Conservation (phyloP, 2,888 invertebrate species). For the Peribatodes rhomboidaria region DNA sequence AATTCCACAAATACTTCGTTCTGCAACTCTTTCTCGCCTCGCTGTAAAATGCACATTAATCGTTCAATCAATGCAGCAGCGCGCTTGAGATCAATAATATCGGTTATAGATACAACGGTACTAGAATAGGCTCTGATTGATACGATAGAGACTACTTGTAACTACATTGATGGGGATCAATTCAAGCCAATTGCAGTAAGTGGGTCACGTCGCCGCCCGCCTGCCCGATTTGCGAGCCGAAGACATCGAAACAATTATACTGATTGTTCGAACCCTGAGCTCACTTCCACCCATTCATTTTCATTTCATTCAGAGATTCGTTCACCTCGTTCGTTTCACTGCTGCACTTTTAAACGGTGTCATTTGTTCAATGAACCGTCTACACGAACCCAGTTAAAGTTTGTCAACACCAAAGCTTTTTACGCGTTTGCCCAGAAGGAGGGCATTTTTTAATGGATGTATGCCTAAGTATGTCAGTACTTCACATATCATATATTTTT, state of each 20-base stretch:
- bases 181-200: conserved; percentile 68
- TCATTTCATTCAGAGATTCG: conserved; percentile 51
- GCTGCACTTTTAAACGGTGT: conserved; percentile 38
- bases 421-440: too few species aligned
- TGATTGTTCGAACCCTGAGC: conserved; percentile 58
- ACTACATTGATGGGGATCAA: conserved; percentile 66
- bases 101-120: conserved; percentile 28
- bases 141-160: conserved; percentile 53
- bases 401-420: conserved; percentile 20
- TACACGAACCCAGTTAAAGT: conserved; percentile 18
- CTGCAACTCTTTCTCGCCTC: neutral
- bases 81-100: conserved; percentile 39
- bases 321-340: conserved; percentile 47
- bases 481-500: too few species aligned
- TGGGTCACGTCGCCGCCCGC: conserved; percentile 62
- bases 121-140: conserved; percentile 51
- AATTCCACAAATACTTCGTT: too few species aligned
- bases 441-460: too few species aligned
- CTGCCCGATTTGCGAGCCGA: conserved; percentile 60
- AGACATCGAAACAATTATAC: conserved; percentile 61
- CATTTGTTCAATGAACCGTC: conserved; percentile 37
- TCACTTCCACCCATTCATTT: conserved; percentile 63
- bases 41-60: conserved; percentile 34
- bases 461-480: too few species aligned
- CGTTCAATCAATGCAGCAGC: conserved; percentile 38